Conservation (phyloP, 2,888 invertebrate genomes). For the Busseola fusca region DNA sequence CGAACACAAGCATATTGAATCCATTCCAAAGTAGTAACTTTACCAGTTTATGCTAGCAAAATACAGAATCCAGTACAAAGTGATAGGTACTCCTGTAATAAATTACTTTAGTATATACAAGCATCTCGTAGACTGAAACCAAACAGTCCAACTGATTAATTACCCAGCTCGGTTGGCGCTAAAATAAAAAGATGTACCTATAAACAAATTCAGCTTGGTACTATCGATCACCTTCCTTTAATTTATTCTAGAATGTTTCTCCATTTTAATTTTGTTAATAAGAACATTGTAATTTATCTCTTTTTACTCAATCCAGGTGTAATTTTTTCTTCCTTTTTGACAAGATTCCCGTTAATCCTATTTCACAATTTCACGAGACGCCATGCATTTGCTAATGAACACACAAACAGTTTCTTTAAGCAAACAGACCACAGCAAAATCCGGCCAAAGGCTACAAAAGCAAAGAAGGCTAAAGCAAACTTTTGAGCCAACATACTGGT, state of each 20-base stretch:
- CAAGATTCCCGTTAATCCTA: background rate
- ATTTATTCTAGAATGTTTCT: conserved; percentile 37
- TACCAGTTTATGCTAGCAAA: conserved; percentile 45
- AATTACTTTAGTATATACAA: conserved; percentile 63
- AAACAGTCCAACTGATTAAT: conserved; percentile 61
- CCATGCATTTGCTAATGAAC: conserved; percentile 41
- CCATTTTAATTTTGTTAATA: conserved; percentile 16
- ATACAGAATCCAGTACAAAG: conserved; percentile 47
- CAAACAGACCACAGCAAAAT: conserved; percentile 41
- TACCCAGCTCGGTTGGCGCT: conserved; percentile 52
- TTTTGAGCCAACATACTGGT: conserved; percentile 27
- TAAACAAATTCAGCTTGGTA: conserved; percentile 53
- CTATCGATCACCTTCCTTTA: conserved; percentile 47
- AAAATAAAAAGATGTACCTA: conserved; percentile 57
- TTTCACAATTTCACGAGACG: conserved; percentile 31
- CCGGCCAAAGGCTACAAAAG: conserved; percentile 22
- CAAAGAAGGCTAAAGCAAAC: conserved; percentile 39
- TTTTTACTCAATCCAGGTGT: background rate
- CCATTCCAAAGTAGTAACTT: conserved; percentile 39
- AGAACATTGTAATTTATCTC: background rate
- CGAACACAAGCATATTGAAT: conserved; percentile 39
- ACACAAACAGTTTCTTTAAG: conserved; percentile 37
- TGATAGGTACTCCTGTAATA: conserved; percentile 55
- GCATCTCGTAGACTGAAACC: conserved; percentile 55
- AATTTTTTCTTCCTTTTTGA: background rate